phyloP scores from a whole-genome alignment of 2,888 invertebrate species.

The Arctia plantaginis region DNA sequence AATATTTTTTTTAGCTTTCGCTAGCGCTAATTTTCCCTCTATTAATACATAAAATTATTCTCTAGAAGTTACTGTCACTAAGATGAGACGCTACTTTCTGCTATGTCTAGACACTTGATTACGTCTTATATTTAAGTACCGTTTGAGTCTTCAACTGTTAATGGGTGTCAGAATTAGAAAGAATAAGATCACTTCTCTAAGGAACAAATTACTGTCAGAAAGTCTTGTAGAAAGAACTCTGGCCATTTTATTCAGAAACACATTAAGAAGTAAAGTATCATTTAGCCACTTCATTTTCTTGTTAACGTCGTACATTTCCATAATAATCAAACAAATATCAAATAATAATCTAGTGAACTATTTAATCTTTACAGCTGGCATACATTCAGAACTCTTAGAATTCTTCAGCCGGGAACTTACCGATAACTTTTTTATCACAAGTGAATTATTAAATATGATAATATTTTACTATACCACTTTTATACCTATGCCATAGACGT shows the following conservation, averaged over 20 bases:
- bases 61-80: background rate
- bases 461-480: too few species aligned
- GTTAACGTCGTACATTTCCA: background rate
- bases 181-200: background rate
- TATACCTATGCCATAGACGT: too few species aligned
- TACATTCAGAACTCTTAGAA: background rate
- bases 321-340: background rate
- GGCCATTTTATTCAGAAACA: background rate
- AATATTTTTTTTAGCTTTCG: background rate
- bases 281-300: background rate
- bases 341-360: background rate
- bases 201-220: background rate
- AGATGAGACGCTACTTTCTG: background rate
- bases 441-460: background rate
- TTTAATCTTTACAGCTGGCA: conserved; percentile 8
- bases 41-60: background rate
- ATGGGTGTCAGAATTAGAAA: background rate
- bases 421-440: background rate
- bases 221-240: background rate
- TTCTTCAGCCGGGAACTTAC: background rate
- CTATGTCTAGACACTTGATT: background rate
- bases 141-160: background rate
- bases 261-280: background rate
- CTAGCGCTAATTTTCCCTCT: conserved; percentile 2
- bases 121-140: background rate